Evolutionary conservation across 2,888 invertebrate species (phyloP).

Genomic region (Ariolimax columbianus): DNA sequence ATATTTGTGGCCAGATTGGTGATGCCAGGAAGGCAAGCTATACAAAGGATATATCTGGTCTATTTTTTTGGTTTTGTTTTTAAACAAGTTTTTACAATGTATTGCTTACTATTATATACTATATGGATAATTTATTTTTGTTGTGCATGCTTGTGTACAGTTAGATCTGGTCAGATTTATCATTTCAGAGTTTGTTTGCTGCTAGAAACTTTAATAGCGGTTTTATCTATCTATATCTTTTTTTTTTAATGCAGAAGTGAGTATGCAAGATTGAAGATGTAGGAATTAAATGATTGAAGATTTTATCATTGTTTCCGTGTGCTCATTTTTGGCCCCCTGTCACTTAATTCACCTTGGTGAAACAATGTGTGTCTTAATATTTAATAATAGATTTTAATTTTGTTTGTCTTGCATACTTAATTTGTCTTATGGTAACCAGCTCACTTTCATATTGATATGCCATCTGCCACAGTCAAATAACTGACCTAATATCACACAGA

Average conservation of each 20-base stretch:
- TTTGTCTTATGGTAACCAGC: neutral
- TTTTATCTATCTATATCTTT: neutral
- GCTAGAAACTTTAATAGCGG: neutral
- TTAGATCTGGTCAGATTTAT: constrained; percentile 14
- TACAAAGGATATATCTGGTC: constrained; percentile 5
- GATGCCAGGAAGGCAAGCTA: neutral
- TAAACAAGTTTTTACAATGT: constrained; percentile 1
- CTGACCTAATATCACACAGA: neutral
- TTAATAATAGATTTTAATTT: neutral
- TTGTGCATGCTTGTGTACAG: neutral
- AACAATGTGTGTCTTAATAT: neutral
- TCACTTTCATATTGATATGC: neutral
- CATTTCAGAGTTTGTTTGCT: neutral
- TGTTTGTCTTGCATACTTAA: neutral
- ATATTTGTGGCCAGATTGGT: neutral
- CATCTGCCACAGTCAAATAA: neutral
- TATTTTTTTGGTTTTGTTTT: neutral
- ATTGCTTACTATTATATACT: neutral
- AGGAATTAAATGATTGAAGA: neutral
- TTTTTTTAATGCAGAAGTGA: neutral
- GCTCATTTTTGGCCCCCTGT: neutral
- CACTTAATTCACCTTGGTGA: neutral
- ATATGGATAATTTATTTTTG: neutral
- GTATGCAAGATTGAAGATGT: too few species aligned
- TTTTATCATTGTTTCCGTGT: neutral